Evolutionary conservation across 2,797 vertebrate genomes (phyloP), one percentile per base, ranked within the genome.

Genomic region (Galaxias olidus): DNA sequence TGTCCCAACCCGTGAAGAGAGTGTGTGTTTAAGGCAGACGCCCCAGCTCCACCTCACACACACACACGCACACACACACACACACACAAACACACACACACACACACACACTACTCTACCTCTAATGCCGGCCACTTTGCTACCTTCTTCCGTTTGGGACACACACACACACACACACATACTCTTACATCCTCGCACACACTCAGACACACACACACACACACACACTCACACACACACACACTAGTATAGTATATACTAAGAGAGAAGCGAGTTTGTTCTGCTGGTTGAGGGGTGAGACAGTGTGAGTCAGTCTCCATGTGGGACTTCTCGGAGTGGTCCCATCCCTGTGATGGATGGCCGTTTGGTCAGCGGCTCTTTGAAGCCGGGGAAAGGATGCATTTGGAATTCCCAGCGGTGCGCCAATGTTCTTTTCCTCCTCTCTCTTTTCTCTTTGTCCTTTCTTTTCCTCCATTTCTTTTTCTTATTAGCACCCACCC

Each of bases 301-400:
- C 53, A 56, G 76, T 69, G 84, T 73, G 75, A 86, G 83, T 81
- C 67, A 72, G 65, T 76, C 70, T 71, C 68, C 78, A 61, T 78
- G 74, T 72, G 82, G 80, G 81, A 84, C 77, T 84, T 81, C 57
- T 78, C 56, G 20, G 54, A 82, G 63, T 58, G 59, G 45, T 74
- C 62, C 73, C 71, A 83, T 82, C 74, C 30, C 20, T 8, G 51
- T 88, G 83, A 89, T 83, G 59, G 72, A 87, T 84, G 67, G 50
- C 64, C 65, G 65, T 59, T 30, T 73, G 51, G 48, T 74, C 68
- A 64, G 49, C 10, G 30, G 42, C n/a, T 65, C 86, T 88, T 86
- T 83, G 75, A 88, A 84, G 68, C 60, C 10, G 53, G 68, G 46
- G 65, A 78, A 79, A 81, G 72, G 3, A 86, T 69, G 10, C 41